Conservation (phyloP, 2,797 vertebrate species). For the Poecilia picta region DNA sequence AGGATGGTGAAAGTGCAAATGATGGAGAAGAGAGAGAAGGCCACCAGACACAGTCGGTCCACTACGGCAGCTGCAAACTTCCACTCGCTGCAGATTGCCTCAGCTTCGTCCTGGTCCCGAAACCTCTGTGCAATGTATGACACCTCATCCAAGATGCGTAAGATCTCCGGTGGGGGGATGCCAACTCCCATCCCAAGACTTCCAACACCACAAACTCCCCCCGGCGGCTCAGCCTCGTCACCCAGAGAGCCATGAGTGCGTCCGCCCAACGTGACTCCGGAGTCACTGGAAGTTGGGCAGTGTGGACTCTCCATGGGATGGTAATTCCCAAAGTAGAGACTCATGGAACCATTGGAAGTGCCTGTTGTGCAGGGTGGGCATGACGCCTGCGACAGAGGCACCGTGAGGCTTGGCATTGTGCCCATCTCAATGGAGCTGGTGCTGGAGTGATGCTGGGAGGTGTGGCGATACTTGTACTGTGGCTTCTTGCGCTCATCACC, state of each 20-base stretch:
- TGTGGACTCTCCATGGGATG: slow-evolving; percentile 79
- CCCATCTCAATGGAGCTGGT: slow-evolving; percentile 87
- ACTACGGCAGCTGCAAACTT: slow-evolving; percentile 93
- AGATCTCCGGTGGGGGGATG: slow-evolving; percentile 82
- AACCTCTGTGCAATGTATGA: slow-evolving; percentile 89
- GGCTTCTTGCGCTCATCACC: slow-evolving; percentile 79
- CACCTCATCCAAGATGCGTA: slow-evolving; percentile 89
- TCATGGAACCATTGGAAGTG: slow-evolving; percentile 85
- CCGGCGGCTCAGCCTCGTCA: slow-evolving; percentile 76
- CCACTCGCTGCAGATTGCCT: slow-evolving; percentile 91
- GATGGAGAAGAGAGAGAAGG: slow-evolving; percentile 92
- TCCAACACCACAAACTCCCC: slow-evolving; percentile 70
- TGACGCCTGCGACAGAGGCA: slow-evolving; percentile 68
- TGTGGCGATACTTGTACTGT: slow-evolving; percentile 71
- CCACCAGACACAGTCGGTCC: slow-evolving; percentile 91
- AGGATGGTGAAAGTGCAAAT: slow-evolving; percentile 93
- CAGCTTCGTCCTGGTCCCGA: slow-evolving; percentile 87
- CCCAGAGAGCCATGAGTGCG: slow-evolving; percentile 67
- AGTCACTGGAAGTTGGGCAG: slow-evolving; percentile 84
- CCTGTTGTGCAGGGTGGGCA: slow-evolving; percentile 75
- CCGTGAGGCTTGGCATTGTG: slow-evolving; percentile 70
- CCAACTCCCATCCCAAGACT: slow-evolving; percentile 55
- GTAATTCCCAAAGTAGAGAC: slow-evolving; percentile 83
- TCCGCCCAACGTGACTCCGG: slow-evolving; percentile 78
- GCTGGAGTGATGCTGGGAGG: slow-evolving; percentile 78